These are phyloP conservation scores for Anarsia innoxiella DNA, from an alignment of 2,888 invertebrate genomes.

Conservation along the genomic window DNA sequence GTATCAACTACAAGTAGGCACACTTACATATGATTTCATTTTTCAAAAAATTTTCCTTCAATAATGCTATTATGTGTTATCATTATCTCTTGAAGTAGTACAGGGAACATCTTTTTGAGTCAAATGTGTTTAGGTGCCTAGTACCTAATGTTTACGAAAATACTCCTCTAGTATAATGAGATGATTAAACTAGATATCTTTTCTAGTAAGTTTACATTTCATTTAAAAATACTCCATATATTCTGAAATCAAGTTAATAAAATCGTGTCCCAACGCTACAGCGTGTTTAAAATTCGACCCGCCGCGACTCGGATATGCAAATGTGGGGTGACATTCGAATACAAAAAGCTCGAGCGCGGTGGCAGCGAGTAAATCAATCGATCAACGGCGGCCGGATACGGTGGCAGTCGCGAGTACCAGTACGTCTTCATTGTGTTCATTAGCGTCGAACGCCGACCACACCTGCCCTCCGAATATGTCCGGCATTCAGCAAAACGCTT, in stretches of 20 bases:
- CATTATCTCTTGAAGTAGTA: too few relatives aligned
- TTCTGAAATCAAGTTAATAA: neutral
- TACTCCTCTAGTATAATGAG: too few relatives aligned
- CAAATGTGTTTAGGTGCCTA: too few relatives aligned
- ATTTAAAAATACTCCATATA: too few relatives aligned
- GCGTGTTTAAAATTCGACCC: constrained; percentile 68
- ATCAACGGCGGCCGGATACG: constrained; percentile 59
- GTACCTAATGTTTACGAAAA: too few relatives aligned
- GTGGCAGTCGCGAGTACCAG: constrained; percentile 37
- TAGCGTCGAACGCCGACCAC: constrained; percentile 58
- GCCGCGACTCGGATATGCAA: constrained; percentile 65
- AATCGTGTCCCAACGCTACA: constrained; percentile 13
- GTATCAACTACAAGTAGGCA: too few relatives aligned
- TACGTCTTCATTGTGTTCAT: constrained; percentile 76
- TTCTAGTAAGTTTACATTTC: too few relatives aligned
- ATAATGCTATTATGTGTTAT: too few relatives aligned
- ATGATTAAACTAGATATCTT: too few relatives aligned
- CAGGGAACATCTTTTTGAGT: too few relatives aligned
- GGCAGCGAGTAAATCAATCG: constrained; percentile 75
- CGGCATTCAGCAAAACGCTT: constrained; percentile 55
- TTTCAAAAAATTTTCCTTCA: too few relatives aligned
- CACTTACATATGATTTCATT: too few relatives aligned
- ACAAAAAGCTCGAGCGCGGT: constrained; percentile 73
- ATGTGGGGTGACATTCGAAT: constrained; percentile 68
- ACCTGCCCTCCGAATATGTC: constrained; percentile 58